Percentiles rank a stretch among this genome's conserved stretches.
These are phyloP conservation scores for Cordilura impudica DNA, from an alignment of 2,888 invertebrate genomes.

Conservation along the genomic window DNA sequence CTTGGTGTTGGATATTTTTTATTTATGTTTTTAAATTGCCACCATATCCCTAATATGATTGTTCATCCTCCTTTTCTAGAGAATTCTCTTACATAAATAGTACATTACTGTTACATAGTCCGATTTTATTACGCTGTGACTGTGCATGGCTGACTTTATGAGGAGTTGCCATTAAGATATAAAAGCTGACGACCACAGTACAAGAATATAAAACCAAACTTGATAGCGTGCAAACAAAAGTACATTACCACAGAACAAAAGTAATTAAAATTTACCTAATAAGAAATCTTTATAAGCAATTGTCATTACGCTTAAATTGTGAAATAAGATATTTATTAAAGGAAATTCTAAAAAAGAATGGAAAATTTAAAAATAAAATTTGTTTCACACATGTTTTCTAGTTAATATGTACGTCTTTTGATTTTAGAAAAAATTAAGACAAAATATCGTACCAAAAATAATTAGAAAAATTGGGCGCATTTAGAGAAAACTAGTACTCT, in stretches of 20 bases:
- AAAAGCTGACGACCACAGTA: slow-evolving; percentile 4
- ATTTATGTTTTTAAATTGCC: slow-evolving; percentile 30
- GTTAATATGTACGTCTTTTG: no score
- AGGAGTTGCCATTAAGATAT: slow-evolving; percentile 32
- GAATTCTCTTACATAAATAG: not conserved
- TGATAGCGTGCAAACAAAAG: not conserved
- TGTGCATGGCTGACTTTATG: slow-evolving; percentile 16
- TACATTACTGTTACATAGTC: slow-evolving; percentile 26
- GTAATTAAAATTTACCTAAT: slow-evolving; percentile 8
- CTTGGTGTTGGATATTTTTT: no score
- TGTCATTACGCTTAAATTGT: not conserved
- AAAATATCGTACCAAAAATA: no score
- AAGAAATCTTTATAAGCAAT: not conserved
- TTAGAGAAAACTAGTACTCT: no score
- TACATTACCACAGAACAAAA: not conserved
- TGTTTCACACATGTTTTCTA: no score
- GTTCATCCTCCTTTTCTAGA: not conserved
- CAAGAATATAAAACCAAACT: slow-evolving; percentile 10
- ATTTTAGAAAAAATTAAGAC: no score
- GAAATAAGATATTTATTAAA: not conserved
- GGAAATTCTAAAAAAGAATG: no score
- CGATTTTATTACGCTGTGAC: slow-evolving; percentile 1
- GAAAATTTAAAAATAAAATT: no score
- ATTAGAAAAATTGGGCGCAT: no score
- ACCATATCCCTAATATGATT: slow-evolving; percentile 14